Evolutionary conservation across 2,797 vertebrate genomes (phyloP), one percentile per base, ranked within the genome.

Genomic region (Mastacembelus armatus): DNA sequence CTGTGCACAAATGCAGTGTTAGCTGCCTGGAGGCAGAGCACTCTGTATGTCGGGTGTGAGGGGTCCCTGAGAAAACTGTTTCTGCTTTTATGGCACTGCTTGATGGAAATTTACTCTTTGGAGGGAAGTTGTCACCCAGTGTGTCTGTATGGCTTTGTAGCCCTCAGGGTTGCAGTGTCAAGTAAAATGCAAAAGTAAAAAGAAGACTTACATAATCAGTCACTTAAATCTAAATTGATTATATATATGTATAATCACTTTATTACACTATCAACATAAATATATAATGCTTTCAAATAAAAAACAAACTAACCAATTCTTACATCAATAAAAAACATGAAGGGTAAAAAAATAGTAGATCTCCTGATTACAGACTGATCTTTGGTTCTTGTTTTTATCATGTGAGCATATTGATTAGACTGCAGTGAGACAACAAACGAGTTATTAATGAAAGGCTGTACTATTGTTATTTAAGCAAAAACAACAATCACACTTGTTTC

Each of bases 21-120:
- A 33, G 64, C 29, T 2, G n/a, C 59, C 58, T 30, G 24, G 43
- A 27, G 52, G 35, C 52, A 22, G 16, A 38, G 43, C 49, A 18
- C 43, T 38, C 30, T 24, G 44, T 56, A 65, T 45, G 48, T 22
- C 16, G 19, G 16, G 15, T 21, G 26, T 16, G 18, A 58, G 15
- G 24, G n/a, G 3, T 65, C 48, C 42, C 55, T 29, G 19, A 21
- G 51, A 44, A 43, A 16, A 29, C 10, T 3, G 22, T 44, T 44
- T 22, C 55, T 56, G 15, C 62, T 55, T 70, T 45, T 19, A 36
- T 43, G 55, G 22, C 33, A 14, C 3, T 30, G 40, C 29, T 29
- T 65, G 56, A 69, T 47, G 26, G 50, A 44, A 50, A 73, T 65
- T 30, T 64, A 44, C 60, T 59, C 36, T 40, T 22, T 33, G 16